These are phyloP conservation scores for Erythrolamprus reginae DNA, from an alignment of 2,113 vertebrate genomes.

Conservation along the genomic window DNA sequence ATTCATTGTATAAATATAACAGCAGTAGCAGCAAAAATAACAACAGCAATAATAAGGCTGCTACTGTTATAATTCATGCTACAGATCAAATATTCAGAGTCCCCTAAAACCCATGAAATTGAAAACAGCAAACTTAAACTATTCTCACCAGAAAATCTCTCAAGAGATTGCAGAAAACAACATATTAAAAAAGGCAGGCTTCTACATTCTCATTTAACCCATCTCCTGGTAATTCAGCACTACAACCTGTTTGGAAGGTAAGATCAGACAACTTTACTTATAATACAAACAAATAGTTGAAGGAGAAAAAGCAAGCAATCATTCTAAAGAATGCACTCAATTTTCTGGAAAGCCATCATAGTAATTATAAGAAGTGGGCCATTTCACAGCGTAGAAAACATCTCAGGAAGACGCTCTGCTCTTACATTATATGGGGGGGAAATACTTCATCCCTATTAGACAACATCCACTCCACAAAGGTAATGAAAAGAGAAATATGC, in stretches of 20 bases:
- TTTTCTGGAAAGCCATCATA: not conserved
- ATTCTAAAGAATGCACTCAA: not conserved
- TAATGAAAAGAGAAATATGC: not conserved
- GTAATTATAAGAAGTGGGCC: not conserved
- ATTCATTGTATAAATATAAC: not conserved
- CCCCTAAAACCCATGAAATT: slow-evolving; percentile 39
- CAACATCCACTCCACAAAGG: not conserved
- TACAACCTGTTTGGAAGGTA: slow-evolving; percentile 19
- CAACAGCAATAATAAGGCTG: slow-evolving; percentile 6
- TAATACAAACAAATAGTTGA: not conserved
- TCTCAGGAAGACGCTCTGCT: not conserved
- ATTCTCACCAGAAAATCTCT: slow-evolving; percentile 32
- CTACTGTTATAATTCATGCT: slow-evolving; percentile 35
- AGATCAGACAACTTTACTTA: not conserved
- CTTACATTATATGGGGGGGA: not conserved
- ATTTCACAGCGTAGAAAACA: not conserved
- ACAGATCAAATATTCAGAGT: slow-evolving; percentile 44
- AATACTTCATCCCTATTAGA: not conserved
- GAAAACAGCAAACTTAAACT: slow-evolving; percentile 33
- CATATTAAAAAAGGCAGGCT: slow-evolving; percentile 25
- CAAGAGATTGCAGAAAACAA: slow-evolving; percentile 42
- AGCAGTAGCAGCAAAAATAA: not conserved
- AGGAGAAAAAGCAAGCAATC: not conserved
- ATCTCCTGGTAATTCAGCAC: slow-evolving; percentile 24
- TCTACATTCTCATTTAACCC: slow-evolving; percentile 19